These are phyloP conservation scores for Clistopyga incitator DNA, from an alignment of 2,888 invertebrate genomes.

Conservation along the genomic window DNA sequence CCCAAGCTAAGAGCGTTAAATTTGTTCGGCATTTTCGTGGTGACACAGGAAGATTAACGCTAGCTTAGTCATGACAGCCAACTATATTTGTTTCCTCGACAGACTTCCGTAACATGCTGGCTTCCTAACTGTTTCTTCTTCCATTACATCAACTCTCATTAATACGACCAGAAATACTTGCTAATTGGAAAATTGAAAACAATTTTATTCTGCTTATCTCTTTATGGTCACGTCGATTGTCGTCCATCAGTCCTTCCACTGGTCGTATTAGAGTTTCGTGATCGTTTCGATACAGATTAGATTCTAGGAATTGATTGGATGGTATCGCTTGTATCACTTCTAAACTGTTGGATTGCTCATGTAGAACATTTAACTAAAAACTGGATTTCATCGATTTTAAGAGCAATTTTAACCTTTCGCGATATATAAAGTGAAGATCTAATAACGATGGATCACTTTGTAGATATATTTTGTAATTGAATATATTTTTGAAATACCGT, in stretches of 20 bases:
- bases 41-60: constrained; percentile 28
- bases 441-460: constrained; percentile 12
- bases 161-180: constrained; percentile 8
- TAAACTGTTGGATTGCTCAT: neutral
- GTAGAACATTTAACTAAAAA: neutral
- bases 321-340: constrained; percentile 2
- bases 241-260: constrained; percentile 34
- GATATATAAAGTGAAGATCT: constrained; percentile 32
- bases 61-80: constrained; percentile 22
- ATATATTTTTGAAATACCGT: constrained; percentile 7
- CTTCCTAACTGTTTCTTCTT: constrained; percentile 34
- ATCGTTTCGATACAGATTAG: constrained; percentile 7
- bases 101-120: neutral
- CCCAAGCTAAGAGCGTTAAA: constrained; percentile 13
- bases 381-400: neutral
- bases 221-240: constrained; percentile 10
- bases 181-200: neutral
- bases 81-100: constrained; percentile 3
- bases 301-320: neutral
- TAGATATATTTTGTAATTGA: constrained; percentile 22
- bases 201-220: neutral
- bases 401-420: constrained; percentile 2
- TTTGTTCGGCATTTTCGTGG: neutral
- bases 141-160: constrained; percentile 25
- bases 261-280: constrained; percentile 2